Conservation (phyloP, 2,113 vertebrate species). For the Aegithalos caudatus region DNA sequence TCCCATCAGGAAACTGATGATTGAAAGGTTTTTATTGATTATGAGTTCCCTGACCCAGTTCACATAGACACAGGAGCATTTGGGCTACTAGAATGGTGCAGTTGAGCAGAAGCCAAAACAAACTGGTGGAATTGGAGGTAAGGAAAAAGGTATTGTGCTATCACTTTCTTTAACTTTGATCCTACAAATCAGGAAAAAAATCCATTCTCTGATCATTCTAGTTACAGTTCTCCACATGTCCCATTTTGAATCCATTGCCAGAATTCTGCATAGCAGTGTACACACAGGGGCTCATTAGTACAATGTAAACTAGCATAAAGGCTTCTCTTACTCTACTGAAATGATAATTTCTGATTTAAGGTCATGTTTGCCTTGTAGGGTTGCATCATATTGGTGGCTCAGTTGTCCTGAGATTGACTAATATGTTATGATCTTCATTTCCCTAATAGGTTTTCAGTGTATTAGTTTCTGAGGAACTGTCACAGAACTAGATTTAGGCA, state of each 20-base stretch:
- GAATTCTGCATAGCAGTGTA: neutral
- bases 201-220: neutral
- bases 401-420: constrained; percentile 5
- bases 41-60: neutral
- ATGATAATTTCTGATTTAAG: constrained; percentile 20
- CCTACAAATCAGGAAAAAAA: neutral
- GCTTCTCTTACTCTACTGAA: neutral
- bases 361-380: constrained; percentile 26
- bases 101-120: neutral
- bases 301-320: neutral
- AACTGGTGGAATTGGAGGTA: neutral
- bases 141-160: neutral
- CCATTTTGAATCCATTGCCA: neutral
- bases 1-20: neutral
- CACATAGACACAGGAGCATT: neutral
- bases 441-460: constrained; percentile 32
- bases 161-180: neutral
- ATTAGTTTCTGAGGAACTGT: constrained; percentile 21
- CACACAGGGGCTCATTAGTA: neutral
- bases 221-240: neutral
- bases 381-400: neutral
- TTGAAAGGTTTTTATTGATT: neutral
- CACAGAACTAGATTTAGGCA: constrained; percentile 15
- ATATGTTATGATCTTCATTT: constrained; percentile 49
- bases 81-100: neutral